These are phyloP conservation scores for Albula glossodonta DNA, from an alignment of 2,113 vertebrate genomes.

Conservation along the genomic window DNA sequence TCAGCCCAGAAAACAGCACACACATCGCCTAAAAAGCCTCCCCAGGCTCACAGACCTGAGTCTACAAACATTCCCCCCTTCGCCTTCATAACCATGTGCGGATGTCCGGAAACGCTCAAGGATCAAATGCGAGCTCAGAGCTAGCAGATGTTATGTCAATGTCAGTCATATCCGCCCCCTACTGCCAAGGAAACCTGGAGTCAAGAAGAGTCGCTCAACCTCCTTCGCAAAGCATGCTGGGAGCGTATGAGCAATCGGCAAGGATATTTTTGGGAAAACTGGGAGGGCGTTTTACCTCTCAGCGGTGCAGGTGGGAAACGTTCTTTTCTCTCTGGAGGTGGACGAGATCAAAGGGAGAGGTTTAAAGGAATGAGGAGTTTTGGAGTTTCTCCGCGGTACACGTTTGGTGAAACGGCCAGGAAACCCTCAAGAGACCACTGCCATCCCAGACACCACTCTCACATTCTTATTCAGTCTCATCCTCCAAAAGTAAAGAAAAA, in stretches of 20 bases:
- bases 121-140: too few species aligned
- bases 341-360: slow-evolving; percentile 65
- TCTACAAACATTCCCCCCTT: too few species aligned
- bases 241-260: slow-evolving; percentile 30
- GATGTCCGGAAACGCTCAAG: too few species aligned
- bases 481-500: slow-evolving; percentile 59
- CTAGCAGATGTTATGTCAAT: too few species aligned
- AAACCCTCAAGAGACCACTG: slow-evolving; percentile 55
- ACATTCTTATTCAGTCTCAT: slow-evolving; percentile 64
- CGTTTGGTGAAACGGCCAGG: slow-evolving; percentile 66
- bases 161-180: too few species aligned
- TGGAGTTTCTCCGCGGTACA: slow-evolving; percentile 52
- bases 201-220: neutral
- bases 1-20: too few species aligned
- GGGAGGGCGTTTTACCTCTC: slow-evolving; percentile 62
- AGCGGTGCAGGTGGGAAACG: slow-evolving; percentile 56
- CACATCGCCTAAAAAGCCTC: too few species aligned
- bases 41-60: too few species aligned
- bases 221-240: slow-evolving; percentile 20
- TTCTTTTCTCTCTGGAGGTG: slow-evolving; percentile 64
- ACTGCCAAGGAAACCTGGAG: neutral
- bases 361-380: slow-evolving; percentile 63
- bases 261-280: slow-evolving; percentile 37
- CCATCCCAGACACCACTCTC: slow-evolving; percentile 52
- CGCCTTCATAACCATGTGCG: too few species aligned